Conservation (phyloP, 2,797 vertebrate species). For the Sebastes reedi region DNA sequence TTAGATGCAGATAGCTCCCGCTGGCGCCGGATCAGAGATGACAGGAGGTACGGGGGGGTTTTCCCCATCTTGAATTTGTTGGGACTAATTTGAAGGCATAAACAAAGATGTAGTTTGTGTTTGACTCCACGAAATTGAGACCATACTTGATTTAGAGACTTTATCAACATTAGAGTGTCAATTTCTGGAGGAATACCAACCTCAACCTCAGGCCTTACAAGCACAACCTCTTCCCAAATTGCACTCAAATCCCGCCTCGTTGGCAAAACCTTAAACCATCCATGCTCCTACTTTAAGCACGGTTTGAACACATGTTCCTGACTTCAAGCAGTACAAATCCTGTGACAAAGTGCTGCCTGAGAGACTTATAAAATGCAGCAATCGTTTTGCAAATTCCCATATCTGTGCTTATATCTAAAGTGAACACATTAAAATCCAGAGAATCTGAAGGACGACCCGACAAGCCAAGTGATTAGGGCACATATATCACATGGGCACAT, state of each 20-base stretch:
- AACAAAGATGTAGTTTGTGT: constrained; percentile 47
- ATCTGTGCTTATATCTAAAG: neutral
- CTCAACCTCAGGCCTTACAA: neutral
- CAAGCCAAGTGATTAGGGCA: too few species aligned
- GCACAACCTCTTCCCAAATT: neutral
- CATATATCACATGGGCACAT: too few species aligned
- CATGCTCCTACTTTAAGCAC: neutral
- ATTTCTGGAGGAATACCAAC: constrained; percentile 5
- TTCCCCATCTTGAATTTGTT: constrained; percentile 42
- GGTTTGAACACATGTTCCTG: neutral
- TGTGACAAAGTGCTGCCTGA: neutral
- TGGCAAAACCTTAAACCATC: neutral
- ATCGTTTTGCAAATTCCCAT: neutral
- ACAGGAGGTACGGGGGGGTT: constrained; percentile 6
- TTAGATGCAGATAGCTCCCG: constrained; percentile 39
- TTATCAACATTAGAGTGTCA: constrained; percentile 28
- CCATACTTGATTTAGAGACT: constrained; percentile 26
- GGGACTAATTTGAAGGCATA: constrained; percentile 45
- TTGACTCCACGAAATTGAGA: constrained; percentile 31
- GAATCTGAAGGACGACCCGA: neutral
- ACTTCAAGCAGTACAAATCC: neutral
- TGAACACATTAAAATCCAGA: neutral
- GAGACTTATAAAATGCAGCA: neutral
- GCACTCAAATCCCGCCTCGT: neutral
- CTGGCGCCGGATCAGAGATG: constrained; percentile 42